These are phyloP conservation scores for Platycheirus albimanus DNA, from an alignment of 2,888 invertebrate species.

Conservation along the genomic window DNA sequence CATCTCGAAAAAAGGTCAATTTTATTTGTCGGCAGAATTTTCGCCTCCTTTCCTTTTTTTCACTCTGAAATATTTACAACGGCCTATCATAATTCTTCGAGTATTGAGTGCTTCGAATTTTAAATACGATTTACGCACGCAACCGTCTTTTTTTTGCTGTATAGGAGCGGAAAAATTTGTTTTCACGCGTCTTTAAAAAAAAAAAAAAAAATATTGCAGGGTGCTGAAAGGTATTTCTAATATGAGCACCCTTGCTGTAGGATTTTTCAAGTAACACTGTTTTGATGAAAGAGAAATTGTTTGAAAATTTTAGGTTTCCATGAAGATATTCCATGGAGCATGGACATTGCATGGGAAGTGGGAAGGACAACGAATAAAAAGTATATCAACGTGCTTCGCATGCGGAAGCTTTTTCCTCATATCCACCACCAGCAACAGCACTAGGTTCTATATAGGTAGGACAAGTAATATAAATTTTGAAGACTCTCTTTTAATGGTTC, in stretches of 20 bases:
- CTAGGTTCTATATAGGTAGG: too few species aligned
- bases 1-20: conserved; percentile 32
- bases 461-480: neutral
- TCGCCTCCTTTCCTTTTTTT: neutral
- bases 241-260: conserved; percentile 66
- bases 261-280: conserved; percentile 68
- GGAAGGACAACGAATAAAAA: conserved; percentile 8
- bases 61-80: conserved; percentile 19
- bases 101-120: conserved; percentile 47
- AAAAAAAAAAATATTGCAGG: conserved; percentile 22
- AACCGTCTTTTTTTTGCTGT: conserved; percentile 34
- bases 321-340: conserved; percentile 46
- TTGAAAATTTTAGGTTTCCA: conserved; percentile 62
- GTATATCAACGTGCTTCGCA: conserved; percentile 43
- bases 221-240: conserved; percentile 25
- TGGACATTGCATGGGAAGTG: neutral
- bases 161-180: conserved; percentile 12
- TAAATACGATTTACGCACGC: conserved; percentile 59
- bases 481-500: conserved; percentile 37
- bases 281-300: conserved; percentile 63
- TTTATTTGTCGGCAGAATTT: conserved; percentile 28
- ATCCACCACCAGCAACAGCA: neutral
- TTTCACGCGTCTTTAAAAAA: too few species aligned
- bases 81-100: conserved; percentile 24
- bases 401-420: conserved; percentile 51